Evolutionary conservation across 1,140 invertebrate genomes (phyloP).

Genomic region (Aricia agestis): DNA sequence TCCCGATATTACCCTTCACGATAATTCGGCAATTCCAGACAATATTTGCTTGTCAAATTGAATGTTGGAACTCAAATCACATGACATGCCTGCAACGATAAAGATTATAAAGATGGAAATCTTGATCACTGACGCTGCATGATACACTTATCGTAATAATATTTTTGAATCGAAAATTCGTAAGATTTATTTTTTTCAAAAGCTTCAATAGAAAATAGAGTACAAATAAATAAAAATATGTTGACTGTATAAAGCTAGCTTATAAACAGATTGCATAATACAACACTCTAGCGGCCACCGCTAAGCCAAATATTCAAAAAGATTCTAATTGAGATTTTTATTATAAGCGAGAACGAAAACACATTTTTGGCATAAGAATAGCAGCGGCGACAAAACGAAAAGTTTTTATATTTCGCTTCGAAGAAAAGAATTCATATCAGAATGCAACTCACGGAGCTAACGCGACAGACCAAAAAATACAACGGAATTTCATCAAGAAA

Average conservation of each 20-base stretch:
- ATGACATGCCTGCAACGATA: too few species aligned
- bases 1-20: not conserved
- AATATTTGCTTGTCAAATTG: not conserved
- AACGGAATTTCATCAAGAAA: slow-evolving; percentile 3
- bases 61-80: too few species aligned
- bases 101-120: too few species aligned
- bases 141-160: too few species aligned
- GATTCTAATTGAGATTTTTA: slow-evolving; percentile 3
- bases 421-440: slow-evolving; percentile 3
- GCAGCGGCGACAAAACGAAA: not conserved
- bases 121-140: too few species aligned
- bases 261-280: not conserved
- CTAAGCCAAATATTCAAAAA: not conserved
- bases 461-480: slow-evolving; percentile 2
- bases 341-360: slow-evolving; percentile 1
- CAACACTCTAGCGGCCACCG: not conserved
- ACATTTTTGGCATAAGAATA: slow-evolving; percentile 3
- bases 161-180: too few species aligned
- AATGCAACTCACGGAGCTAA: slow-evolving; percentile 2
- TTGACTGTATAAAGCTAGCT: too few species aligned
- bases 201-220: not conserved
- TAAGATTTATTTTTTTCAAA: not conserved
- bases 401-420: slow-evolving; percentile 1
- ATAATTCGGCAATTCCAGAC: too few species aligned
- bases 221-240: not conserved